Percentiles rank a stretch among this genome's conserved stretches.
Evolutionary conservation across 1,140 invertebrate species (phyloP).

Genomic region (Caligus rogercresseyi): DNA sequence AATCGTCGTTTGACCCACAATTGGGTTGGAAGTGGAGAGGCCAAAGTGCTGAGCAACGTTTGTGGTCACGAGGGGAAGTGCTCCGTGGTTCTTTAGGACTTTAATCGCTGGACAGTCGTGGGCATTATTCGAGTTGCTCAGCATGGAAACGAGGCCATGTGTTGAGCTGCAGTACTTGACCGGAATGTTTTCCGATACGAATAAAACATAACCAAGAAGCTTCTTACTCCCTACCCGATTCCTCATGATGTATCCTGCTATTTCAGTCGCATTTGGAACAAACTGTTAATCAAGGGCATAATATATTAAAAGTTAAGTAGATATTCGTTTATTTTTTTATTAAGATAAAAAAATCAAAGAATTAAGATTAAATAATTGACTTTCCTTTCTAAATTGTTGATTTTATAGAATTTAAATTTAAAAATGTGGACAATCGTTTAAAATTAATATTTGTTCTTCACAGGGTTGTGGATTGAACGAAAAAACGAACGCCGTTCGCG

Average conservation of each 20-base stretch:
- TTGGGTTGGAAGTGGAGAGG: not conserved
- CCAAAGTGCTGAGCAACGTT: not conserved
- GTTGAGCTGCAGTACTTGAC: not conserved
- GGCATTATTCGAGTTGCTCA: not conserved
- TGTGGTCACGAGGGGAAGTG: not conserved
- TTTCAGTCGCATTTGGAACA: not conserved
- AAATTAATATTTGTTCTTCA: no score
- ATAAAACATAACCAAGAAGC: not conserved
- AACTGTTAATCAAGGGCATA: not conserved
- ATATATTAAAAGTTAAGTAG: no score
- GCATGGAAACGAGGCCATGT: not conserved
- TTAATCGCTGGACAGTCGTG: not conserved
- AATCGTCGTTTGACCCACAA: not conserved
- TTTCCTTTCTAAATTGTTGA: no score
- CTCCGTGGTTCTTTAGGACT: not conserved
- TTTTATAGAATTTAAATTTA: no score
- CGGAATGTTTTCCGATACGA: not conserved
- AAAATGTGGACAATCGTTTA: no score
- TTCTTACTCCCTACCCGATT: not conserved
- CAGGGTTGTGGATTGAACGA: no score
- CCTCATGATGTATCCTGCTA: not conserved
- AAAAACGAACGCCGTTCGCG: no score
- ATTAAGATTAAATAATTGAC: no score
- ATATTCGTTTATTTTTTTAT: not conserved
- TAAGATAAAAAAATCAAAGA: not conserved